Evolutionary conservation across 1,140 invertebrate species (phyloP).

Genomic region (Bombyx mandarina): DNA sequence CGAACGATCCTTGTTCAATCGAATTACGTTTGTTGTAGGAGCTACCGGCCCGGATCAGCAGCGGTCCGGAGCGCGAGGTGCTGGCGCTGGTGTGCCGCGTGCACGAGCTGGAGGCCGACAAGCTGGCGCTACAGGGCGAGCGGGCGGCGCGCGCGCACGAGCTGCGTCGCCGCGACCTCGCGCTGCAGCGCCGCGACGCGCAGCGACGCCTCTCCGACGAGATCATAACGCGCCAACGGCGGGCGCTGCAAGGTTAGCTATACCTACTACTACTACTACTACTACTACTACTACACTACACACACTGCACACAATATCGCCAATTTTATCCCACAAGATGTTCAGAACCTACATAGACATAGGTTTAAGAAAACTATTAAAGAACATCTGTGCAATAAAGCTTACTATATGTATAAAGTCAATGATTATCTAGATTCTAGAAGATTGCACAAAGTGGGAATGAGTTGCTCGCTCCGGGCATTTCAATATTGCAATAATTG

Average conservation of each 20-base stretch:
- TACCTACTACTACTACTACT: background rate
- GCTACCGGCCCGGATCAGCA: constrained; percentile 85
- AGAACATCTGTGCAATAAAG: too few species aligned
- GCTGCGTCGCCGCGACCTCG: constrained; percentile 84
- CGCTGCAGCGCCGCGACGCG: constrained; percentile 86
- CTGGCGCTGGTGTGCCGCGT: constrained; percentile 87
- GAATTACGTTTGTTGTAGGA: constrained; percentile 70
- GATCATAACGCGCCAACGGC: constrained; percentile 89
- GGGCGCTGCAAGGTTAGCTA: constrained; percentile 85
- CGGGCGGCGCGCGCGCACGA: constrained; percentile 88
- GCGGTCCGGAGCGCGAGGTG: constrained; percentile 89
- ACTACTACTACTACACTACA: background rate
- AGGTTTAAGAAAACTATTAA: too few species aligned
- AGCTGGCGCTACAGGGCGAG: constrained; percentile 90
- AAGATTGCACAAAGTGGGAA: too few species aligned
- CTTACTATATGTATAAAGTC: too few species aligned
- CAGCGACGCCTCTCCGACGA: constrained; percentile 91
- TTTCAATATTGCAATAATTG: too few species aligned
- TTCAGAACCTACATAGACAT: too few species aligned
- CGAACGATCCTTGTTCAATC: too few species aligned
- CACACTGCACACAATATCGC: background rate
- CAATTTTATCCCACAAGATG: background rate
- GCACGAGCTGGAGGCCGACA: constrained; percentile 93
- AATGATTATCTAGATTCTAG: too few species aligned
- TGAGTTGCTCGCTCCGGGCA: too few species aligned